Percentiles rank a stretch among this genome's conserved stretches.
phyloP scores from a whole-genome alignment of 2,113 vertebrate species.

The Egretta garzetta region DNA sequence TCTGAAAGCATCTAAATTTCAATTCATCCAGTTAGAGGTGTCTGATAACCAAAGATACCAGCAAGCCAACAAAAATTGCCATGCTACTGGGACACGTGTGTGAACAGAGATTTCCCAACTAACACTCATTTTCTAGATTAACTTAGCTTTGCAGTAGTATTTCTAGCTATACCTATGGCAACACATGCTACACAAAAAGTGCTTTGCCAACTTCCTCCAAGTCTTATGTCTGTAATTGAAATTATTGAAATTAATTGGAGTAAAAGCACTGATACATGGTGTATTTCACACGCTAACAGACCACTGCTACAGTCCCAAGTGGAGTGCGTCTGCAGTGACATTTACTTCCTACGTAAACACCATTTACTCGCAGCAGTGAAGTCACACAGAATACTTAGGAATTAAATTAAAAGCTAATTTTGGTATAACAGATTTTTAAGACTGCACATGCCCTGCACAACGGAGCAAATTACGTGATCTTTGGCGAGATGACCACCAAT shows the following conservation, averaged over 20 bases:
- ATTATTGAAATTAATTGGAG: background rate
- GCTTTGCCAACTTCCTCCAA: background rate
- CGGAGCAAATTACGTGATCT: background rate
- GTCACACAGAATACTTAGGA: background rate
- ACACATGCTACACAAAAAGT: background rate
- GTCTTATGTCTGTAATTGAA: background rate
- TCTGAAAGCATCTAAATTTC: background rate
- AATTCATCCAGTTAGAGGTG: background rate
- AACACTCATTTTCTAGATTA: background rate
- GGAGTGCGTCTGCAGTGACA: background rate
- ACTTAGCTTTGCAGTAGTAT: background rate
- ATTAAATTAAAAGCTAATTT: slow-evolving; percentile 44
- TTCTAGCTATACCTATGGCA: background rate
- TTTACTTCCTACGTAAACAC: background rate
- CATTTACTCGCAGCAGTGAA: background rate
- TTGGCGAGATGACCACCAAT: background rate
- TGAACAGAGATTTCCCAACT: background rate
- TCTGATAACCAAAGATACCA: background rate
- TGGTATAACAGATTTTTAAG: background rate
- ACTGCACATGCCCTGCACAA: background rate
- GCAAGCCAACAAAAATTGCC: background rate
- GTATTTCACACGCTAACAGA: background rate
- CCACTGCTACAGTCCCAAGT: background rate
- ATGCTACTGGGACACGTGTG: rapidly evolving
- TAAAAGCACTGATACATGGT: background rate